These are phyloP conservation scores for Collichthys lucidus DNA, from an alignment of 2,113 vertebrate genomes.

Conservation along the genomic window DNA sequence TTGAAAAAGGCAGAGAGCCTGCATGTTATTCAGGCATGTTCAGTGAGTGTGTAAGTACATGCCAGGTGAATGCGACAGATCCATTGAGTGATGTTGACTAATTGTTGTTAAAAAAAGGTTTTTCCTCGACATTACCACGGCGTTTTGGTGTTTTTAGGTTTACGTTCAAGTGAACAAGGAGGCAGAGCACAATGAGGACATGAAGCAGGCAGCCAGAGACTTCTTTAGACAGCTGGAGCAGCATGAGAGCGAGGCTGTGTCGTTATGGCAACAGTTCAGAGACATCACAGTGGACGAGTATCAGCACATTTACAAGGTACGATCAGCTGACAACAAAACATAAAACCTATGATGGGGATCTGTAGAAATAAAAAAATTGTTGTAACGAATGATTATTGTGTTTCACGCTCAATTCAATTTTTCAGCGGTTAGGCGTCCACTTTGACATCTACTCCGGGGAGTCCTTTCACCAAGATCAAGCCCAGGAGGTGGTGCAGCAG, in stretches of 20 bases:
- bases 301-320: slow-evolving; percentile 90
- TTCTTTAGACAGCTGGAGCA: slow-evolving; percentile 91
- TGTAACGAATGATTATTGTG: background rate
- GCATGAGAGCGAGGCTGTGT: slow-evolving; percentile 83
- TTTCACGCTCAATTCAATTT: background rate
- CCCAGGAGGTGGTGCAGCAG: slow-evolving; percentile 86
- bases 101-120: background rate
- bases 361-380: background rate
- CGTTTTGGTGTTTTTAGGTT: slow-evolving; percentile 81
- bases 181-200: slow-evolving; percentile 84
- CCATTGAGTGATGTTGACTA: background rate
- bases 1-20: background rate
- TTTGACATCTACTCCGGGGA: slow-evolving; percentile 97
- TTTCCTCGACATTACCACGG: background rate
- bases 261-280: slow-evolving; percentile 92
- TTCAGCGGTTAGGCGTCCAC: slow-evolving; percentile 90
- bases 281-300: slow-evolving; percentile 93
- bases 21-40: background rate
- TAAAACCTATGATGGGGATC: background rate
- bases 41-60: background rate
- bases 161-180: slow-evolving; percentile 93
- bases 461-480: slow-evolving; percentile 89
- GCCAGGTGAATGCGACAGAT: background rate
- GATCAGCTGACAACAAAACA: background rate
- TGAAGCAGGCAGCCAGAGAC: slow-evolving; percentile 84